Conservation (phyloP, 1,140 invertebrate genomes). For the Macrostomum lignano region DNA sequence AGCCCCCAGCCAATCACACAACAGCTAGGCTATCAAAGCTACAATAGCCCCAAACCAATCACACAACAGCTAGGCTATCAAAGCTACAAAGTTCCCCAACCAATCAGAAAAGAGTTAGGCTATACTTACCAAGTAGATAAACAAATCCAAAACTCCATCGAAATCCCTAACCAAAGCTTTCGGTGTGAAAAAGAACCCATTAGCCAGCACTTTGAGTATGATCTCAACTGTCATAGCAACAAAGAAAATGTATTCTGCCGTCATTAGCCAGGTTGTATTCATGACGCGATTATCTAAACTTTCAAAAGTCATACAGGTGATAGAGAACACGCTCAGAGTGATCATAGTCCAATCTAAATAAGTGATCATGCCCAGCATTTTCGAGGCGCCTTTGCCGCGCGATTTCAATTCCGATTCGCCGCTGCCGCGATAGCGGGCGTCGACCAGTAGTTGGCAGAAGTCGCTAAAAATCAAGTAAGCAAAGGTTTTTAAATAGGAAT, state of each 20-base stretch:
- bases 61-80: no score
- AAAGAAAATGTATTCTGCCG: slow-evolving; percentile 89
- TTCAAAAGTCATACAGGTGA: slow-evolving; percentile 96
- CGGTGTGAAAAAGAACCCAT: slow-evolving; percentile 91
- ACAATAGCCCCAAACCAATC: no score
- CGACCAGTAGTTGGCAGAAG: slow-evolving; percentile 54
- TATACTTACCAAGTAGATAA: slow-evolving; percentile 77
- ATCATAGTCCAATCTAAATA: slow-evolving; percentile 99
- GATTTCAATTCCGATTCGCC: no score
- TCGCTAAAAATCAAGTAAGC: no score
- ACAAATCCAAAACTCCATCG: slow-evolving; percentile 74
- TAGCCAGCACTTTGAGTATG: slow-evolving; percentile 70
- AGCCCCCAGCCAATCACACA: no score
- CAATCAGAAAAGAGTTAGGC: no score
- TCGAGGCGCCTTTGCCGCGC: no score
- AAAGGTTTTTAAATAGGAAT: no score
- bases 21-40: no score
- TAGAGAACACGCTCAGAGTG: slow-evolving; percentile 74
- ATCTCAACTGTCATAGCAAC: slow-evolving; percentile 90
- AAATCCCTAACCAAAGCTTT: slow-evolving; percentile 92
- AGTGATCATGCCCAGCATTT: slow-evolving; percentile 78
- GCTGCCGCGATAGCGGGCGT: no score
- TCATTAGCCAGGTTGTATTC: no score
- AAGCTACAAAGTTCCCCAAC: no score
- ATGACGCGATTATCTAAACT: slow-evolving; percentile 47